These are phyloP conservation scores for Musca domestica DNA, from an alignment of 1,140 invertebrate genomes.

Conservation along the genomic window DNA sequence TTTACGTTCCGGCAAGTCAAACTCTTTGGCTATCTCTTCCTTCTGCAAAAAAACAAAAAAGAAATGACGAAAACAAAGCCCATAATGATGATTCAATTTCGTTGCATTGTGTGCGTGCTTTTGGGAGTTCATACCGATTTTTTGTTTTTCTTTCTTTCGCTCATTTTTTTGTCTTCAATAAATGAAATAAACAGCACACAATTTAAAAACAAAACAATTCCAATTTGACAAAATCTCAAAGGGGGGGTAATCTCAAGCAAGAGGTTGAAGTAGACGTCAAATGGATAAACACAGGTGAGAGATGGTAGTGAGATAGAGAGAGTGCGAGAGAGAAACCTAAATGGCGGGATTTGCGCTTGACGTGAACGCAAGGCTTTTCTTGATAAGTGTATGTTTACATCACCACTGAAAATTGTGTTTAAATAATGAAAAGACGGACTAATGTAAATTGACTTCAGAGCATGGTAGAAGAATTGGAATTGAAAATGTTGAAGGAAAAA, in stretches of 20 bases:
- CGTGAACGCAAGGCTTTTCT: no score
- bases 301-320: neutral
- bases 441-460: no score
- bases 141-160: slow-evolving; percentile 43
- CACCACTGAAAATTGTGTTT: no score
- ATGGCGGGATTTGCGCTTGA: no score
- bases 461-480: no score
- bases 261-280: no score
- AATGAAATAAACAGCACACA: neutral
- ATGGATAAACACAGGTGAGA: no score
- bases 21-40: slow-evolving; percentile 87
- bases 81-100: neutral
- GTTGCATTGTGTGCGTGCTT: neutral
- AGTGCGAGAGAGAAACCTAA: neutral
- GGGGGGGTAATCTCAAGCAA: no score
- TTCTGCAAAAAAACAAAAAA: slow-evolving; percentile 59
- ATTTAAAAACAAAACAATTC: slow-evolving; percentile 12
- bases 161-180: slow-evolving; percentile 13
- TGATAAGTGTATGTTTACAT: no score
- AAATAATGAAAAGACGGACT: no score
- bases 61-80: neutral
- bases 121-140: slow-evolving; percentile 36
- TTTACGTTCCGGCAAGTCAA: slow-evolving; percentile 84
- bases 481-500: no score
- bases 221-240: neutral